These are phyloP conservation scores for Acipenser transmontanus DNA, from an alignment of 2,797 vertebrate genomes.

Conservation along the genomic window DNA sequence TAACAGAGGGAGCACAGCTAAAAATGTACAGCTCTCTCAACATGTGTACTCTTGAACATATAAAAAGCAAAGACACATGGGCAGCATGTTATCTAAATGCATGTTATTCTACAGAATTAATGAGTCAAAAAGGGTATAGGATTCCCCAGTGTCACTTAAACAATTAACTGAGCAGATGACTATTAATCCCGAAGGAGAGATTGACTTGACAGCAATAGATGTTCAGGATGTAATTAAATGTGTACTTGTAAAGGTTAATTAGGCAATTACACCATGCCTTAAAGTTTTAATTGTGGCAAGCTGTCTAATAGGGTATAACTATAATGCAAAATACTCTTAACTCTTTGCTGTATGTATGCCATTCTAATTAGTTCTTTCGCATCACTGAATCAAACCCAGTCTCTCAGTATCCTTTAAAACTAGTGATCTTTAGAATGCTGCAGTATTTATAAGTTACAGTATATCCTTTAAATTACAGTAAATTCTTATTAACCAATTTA, in stretches of 20 bases:
- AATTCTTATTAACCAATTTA: too few species aligned
- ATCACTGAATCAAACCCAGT: too few species aligned
- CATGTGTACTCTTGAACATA: not conserved
- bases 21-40: not conserved
- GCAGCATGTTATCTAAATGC: not conserved
- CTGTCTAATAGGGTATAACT: constrained; percentile 6
- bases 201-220: constrained; percentile 5
- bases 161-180: constrained; percentile 6
- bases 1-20: not conserved
- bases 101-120: not conserved
- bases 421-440: too few species aligned
- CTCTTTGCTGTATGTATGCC: not conserved
- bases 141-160: constrained; percentile 4
- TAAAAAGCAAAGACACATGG: not conserved
- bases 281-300: constrained; percentile 8
- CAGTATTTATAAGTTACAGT: too few species aligned
- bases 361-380: too few species aligned
- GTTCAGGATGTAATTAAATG: constrained; percentile 5
- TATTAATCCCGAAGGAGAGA: constrained; percentile 9
- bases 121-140: not conserved
- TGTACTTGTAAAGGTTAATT: constrained; percentile 12
- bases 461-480: too few species aligned
- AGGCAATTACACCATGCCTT: constrained; percentile 7
- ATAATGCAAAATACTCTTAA: not conserved
- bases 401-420: too few species aligned